Base-by-base conservation (phyloP, 2,113 vertebrate genomes). In the Oenanthe melanoleuca region DNA sequence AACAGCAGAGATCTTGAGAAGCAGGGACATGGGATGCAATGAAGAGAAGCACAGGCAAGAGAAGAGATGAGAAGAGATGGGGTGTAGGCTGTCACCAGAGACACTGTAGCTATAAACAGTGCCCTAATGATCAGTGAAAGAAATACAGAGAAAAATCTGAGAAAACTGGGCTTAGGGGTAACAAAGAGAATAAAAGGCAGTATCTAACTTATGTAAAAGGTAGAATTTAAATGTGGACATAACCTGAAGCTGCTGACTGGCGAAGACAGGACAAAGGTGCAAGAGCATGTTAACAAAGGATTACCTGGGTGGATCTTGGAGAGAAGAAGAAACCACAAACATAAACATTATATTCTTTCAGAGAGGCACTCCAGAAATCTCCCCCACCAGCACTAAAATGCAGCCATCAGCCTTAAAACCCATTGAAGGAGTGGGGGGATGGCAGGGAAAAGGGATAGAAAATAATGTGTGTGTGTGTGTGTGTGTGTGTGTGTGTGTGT, bases 341-440 rank as follows among this genome's bases (percentile, higher is more conserved):
- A 40, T 26, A 13, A 81, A 44, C 4, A 70, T 29, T 25, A 24
- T 49, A 33, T 24, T 70, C 8, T 25, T 81, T 52, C 5, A 16
- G 38, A 52, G 33, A 45, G 18, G 29, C 6, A 38, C 9, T 55
- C 12, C 34, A 72, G 33, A 44, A 86, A 29, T 66, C 23, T 55
- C 12, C 23, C 16, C 9, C 5, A 37, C 9, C 38, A 75, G 60
- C n/a, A 79, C 11, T 33, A 75, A 52, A 42, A 65, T 7, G 8
- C 14, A 42, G 31, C 9, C 29, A 63, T 8, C 5, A 38, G 40
- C 19, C 20, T 55, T 53, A 50, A 78, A 42, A 73, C 2, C 14
- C n/a, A n/a, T 4, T 65, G 42, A 19, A 74, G 22, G 24, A 74
- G 28, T 0, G 0, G 28, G 55, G 25, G 5, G 2, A 20, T 22